Evolutionary conservation across 2,888 invertebrate species (phyloP).

Genomic region (Ferdinandea cuprea): DNA sequence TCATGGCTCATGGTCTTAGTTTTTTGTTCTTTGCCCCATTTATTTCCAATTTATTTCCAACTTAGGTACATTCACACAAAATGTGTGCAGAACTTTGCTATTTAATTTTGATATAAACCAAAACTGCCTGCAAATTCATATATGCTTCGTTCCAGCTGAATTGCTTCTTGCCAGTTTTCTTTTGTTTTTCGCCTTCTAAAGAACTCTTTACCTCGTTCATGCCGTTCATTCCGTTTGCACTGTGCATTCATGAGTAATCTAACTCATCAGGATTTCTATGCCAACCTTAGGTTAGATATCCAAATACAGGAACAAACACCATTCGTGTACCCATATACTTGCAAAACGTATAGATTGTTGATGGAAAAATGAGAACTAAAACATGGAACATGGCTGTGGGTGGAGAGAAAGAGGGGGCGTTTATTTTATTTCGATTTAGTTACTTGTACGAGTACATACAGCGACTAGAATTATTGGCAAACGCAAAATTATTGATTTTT

Average conservation of each 20-base stretch:
- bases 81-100: too few species aligned
- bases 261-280: conserved; percentile 41
- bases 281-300: conserved; percentile 27
- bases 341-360: conserved; percentile 38
- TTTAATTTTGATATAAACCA: not conserved
- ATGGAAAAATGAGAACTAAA: conserved; percentile 7
- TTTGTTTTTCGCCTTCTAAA: not conserved
- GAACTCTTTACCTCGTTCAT: not conserved
- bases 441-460: not conserved
- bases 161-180: not conserved
- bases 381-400: conserved; percentile 2
- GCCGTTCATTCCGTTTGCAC: conserved; percentile 35
- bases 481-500: conserved; percentile 66
- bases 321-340: conserved; percentile 51
- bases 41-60: too few species aligned
- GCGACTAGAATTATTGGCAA: conserved; percentile 25
- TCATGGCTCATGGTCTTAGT: not conserved
- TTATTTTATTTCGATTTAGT: conserved; percentile 6
- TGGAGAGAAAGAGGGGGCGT: not conserved
- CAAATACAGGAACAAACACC: conserved; percentile 36
- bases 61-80: too few species aligned
- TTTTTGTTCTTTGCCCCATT: too few species aligned
- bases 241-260: conserved; percentile 39
- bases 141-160: not conserved
- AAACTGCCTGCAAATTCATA: not conserved